phyloP scores from a whole-genome alignment of 2,797 vertebrate species.

The Luscinia megarhynchos region DNA sequence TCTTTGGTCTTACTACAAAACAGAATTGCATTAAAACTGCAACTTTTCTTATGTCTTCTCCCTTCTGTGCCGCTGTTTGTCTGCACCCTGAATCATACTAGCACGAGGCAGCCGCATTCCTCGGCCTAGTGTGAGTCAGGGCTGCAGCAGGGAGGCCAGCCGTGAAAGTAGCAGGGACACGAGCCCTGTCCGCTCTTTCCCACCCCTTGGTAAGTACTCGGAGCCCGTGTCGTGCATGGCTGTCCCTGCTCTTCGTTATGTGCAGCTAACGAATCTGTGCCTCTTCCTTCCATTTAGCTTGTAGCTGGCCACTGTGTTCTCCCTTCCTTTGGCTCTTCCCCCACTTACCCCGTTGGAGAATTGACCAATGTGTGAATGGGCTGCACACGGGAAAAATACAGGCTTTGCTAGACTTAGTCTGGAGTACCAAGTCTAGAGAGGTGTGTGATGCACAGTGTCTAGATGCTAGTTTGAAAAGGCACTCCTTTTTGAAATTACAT shows the following conservation, averaged over 20 bases:
- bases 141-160: slow-evolving; percentile 98
- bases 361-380: slow-evolving; percentile 21
- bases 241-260: slow-evolving; percentile 13
- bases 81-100: slow-evolving; percentile 78
- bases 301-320: not conserved
- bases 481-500: accelerated
- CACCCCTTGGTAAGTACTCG: slow-evolving; percentile 92
- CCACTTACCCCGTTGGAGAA: not conserved
- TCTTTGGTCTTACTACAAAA: slow-evolving; percentile 20
- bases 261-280: slow-evolving; percentile 21
- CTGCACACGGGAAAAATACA: not conserved
- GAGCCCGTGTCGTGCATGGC: slow-evolving; percentile 49
- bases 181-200: slow-evolving; percentile 96
- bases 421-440: not conserved
- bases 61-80: slow-evolving; percentile 70
- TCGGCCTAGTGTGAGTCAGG: slow-evolving; percentile 98
- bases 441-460: accelerated
- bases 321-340: slow-evolving; percentile 1
- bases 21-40: slow-evolving; percentile 63
- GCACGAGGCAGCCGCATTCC: slow-evolving; percentile 98
- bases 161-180: slow-evolving; percentile 98
- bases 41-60: slow-evolving; percentile 75
- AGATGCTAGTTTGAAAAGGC: not conserved
- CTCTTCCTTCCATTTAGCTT: slow-evolving; percentile 29
- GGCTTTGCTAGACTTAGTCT: not conserved